phyloP scores from a whole-genome alignment of 2,888 invertebrate genomes.

The Cryptophagus acutangulus region DNA sequence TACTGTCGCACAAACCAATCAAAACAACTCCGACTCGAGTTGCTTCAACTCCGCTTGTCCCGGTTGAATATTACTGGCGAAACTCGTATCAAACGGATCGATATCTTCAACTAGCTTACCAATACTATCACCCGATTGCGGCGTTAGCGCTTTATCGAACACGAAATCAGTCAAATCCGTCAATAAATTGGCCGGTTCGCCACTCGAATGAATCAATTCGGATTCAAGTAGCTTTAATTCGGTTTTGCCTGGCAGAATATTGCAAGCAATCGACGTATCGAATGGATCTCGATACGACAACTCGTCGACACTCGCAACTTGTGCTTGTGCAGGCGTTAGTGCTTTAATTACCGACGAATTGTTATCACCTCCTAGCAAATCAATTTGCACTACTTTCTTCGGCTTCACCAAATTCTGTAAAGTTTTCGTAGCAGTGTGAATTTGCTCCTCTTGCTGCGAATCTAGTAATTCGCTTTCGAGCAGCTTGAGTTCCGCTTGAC shows the following conservation, averaged over 20 bases:
- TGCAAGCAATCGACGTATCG: constrained; percentile 78
- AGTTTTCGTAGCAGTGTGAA: constrained; percentile 45
- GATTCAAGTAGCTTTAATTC: constrained; percentile 73
- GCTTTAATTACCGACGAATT: constrained; percentile 67
- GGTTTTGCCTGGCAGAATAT: constrained; percentile 71
- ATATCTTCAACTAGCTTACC: constrained; percentile 50
- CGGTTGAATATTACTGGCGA: constrained; percentile 67
- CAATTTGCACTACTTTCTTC: constrained; percentile 31
- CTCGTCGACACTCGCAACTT: constrained; percentile 30
- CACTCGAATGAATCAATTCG: constrained; percentile 59
- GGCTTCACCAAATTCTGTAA: constrained; percentile 43
- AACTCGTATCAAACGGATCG: constrained; percentile 83
- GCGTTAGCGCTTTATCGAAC: constrained; percentile 45
- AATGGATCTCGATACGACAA: constrained; percentile 69
- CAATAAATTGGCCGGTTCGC: constrained; percentile 41
- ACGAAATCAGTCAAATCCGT: constrained; percentile 37
- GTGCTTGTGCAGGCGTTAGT: constrained; percentile 57
- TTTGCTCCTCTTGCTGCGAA: constrained; percentile 33
- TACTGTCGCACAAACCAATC: too few species aligned
- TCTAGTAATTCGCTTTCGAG: constrained; percentile 53
- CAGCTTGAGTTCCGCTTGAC: constrained; percentile 54
- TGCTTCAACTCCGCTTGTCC: constrained; percentile 73
- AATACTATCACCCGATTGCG: constrained; percentile 37
- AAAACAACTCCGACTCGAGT: constrained; percentile 67
- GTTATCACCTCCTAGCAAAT: constrained; percentile 52